Base-by-base conservation (phyloP, 1,140 invertebrate genomes). In the Philopotamus ludificatus region DNA sequence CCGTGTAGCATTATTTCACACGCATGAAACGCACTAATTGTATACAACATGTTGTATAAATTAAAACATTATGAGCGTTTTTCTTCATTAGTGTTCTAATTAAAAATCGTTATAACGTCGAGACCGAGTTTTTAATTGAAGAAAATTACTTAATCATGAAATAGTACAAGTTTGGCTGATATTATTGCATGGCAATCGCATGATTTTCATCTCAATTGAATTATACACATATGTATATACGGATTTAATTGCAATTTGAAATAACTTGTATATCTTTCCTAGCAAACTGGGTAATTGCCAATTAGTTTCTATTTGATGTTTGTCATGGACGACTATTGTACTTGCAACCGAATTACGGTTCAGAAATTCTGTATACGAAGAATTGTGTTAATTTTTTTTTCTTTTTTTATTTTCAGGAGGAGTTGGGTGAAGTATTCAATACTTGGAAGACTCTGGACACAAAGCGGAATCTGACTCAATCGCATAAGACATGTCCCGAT, bases 361-460 rank as follows among this genome's bases (percentile, higher is more conserved):
- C 44, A 15, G 7, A 4, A 15, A 16, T 45, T 45, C 4, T 45
- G 7, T 15, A 10, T 18, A 18, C 18, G 9, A 10, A 45, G 9
- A 18, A 45, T 45, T 18, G 44, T 45, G 15, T 41, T 57, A 50
- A 39, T 65, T 58, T 22, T 45, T 44, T 23, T 50, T 64, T 61
- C 63, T 10, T 47, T 65, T 60, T 45, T 58, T 66, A 21, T 63
- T 70, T 23, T 9, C 66, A 70, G 69, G 69, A 65, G 57, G 69
- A 70, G 42, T 67, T 70, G n/a, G 69, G 69, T 9, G 69, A 70
- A 63, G 69, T 70, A 12, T 70, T 70, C 25, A 66, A 70, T 28
- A 67, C 57, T 39, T 70, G 69, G 69, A 53, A 45, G 21, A 49
- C 47, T 2, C 39, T 42, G 7, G 61, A 66, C 8, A 21, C 44